phyloP scores from a whole-genome alignment of 2,113 vertebrate genomes.

The Menura novaehollandiae region DNA sequence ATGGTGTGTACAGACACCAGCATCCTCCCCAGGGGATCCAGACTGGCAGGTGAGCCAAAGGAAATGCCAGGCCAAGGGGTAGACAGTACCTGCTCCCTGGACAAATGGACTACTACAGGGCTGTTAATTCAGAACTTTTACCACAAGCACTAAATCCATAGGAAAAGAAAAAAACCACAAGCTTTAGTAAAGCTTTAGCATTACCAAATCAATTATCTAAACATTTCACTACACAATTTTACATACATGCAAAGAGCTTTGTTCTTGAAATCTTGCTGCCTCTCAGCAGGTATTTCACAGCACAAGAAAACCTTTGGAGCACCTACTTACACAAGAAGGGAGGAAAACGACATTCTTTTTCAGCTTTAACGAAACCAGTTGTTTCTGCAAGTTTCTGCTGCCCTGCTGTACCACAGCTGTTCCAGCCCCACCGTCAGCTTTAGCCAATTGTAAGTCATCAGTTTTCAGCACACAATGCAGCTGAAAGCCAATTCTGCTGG shows the following conservation, averaged over 20 bases:
- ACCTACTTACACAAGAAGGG: neutral
- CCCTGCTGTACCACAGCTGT: conserved; percentile 8
- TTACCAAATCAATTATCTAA: neutral
- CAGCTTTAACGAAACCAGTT: neutral
- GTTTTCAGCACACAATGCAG: conserved; percentile 37
- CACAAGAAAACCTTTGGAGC: neutral
- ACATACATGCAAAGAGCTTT: neutral
- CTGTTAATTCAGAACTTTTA: neutral
- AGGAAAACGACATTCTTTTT: neutral
- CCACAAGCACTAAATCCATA: neutral
- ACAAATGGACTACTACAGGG: neutral
- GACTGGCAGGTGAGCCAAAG: neutral
- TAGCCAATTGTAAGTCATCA: conserved; percentile 41
- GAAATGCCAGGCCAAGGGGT: neutral
- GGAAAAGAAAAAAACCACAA: neutral
- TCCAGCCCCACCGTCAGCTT: neutral
- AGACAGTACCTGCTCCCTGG: neutral
- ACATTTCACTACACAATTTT: neutral
- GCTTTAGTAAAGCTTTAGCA: neutral
- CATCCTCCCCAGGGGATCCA: neutral
- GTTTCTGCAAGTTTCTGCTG: conserved; percentile 26
- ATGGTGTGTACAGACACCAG: neutral
- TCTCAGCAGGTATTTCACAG: neutral
- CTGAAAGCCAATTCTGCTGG: conserved; percentile 14
- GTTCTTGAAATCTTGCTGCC: neutral